phyloP scores from a whole-genome alignment of 2,113 vertebrate species.

The Pteruthius melanotis region DNA sequence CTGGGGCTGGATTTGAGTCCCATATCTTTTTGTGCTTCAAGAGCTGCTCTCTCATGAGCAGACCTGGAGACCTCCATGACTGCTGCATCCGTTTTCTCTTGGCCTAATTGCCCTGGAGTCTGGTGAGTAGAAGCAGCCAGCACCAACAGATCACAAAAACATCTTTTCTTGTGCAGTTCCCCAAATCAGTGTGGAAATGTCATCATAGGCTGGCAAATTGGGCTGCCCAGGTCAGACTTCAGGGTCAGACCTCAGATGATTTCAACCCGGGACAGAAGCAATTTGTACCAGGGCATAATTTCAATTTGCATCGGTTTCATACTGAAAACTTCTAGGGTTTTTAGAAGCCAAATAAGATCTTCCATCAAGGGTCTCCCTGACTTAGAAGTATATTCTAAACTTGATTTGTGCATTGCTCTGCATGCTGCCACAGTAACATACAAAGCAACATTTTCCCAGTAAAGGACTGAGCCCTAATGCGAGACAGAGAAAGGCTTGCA shows the following conservation, averaged over 20 bases:
- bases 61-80: background rate
- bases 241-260: conserved; percentile 26
- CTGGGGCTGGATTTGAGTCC: background rate
- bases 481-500: background rate
- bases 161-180: background rate
- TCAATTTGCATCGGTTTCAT: background rate
- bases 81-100: background rate
- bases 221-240: background rate
- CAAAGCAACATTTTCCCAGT: background rate
- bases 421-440: background rate
- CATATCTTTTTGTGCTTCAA: background rate
- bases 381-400: background rate
- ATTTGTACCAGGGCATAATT: conserved; percentile 10
- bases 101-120: background rate
- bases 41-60: background rate
- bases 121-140: background rate
- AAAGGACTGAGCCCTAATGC: background rate
- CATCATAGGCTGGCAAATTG: background rate
- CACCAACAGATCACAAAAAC: background rate
- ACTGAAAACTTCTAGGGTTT: background rate
- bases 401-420: background rate
- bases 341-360: background rate
- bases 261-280: background rate
- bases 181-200: conserved; percentile 4
- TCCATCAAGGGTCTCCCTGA: background rate